phyloP scores from a whole-genome alignment of 2,888 invertebrate genomes.

The Gibbula magus region DNA sequence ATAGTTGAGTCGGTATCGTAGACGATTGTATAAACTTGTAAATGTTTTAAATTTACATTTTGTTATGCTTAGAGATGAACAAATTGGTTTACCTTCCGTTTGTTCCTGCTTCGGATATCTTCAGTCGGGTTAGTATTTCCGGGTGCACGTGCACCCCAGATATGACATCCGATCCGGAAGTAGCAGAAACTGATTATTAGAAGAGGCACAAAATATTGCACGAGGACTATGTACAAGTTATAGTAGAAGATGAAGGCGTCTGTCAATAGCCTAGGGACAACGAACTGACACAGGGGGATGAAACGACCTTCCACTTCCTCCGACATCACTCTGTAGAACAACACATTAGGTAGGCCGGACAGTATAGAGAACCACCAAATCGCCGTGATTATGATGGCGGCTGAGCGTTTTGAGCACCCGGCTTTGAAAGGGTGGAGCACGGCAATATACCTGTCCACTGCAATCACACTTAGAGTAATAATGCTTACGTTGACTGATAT shows the following conservation, averaged over 20 bases:
- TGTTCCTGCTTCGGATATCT: slow-evolving; percentile 87
- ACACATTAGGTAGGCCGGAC: slow-evolving; percentile 80
- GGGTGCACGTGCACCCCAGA: slow-evolving; percentile 88
- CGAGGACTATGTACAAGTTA: slow-evolving; percentile 71
- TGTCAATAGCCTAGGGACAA: slow-evolving; percentile 17
- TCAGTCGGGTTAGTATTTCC: slow-evolving; percentile 87
- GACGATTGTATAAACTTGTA: too few relatives aligned
- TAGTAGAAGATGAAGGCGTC: slow-evolving; percentile 68
- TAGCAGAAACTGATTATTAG: slow-evolving; percentile 89
- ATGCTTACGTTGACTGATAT: slow-evolving; percentile 92
- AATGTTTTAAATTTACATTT: background rate
- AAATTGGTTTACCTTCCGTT: slow-evolving; percentile 82
- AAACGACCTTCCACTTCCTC: slow-evolving; percentile 28
- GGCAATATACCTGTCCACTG: slow-evolving; percentile 86
- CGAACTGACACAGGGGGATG: slow-evolving; percentile 18
- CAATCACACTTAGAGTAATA: slow-evolving; percentile 90
- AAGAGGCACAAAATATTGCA: slow-evolving; percentile 86
- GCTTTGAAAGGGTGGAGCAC: slow-evolving; percentile 79
- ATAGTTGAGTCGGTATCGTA: too few relatives aligned
- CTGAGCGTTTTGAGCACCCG: slow-evolving; percentile 82
- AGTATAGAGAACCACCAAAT: slow-evolving; percentile 85
- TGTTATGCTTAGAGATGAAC: background rate
- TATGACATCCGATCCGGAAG: slow-evolving; percentile 85
- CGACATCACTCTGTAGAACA: slow-evolving; percentile 57
- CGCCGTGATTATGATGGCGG: slow-evolving; percentile 83